These are phyloP conservation scores for Sebastes iracundus DNA, from an alignment of 2,797 vertebrate genomes.

Conservation along the genomic window DNA sequence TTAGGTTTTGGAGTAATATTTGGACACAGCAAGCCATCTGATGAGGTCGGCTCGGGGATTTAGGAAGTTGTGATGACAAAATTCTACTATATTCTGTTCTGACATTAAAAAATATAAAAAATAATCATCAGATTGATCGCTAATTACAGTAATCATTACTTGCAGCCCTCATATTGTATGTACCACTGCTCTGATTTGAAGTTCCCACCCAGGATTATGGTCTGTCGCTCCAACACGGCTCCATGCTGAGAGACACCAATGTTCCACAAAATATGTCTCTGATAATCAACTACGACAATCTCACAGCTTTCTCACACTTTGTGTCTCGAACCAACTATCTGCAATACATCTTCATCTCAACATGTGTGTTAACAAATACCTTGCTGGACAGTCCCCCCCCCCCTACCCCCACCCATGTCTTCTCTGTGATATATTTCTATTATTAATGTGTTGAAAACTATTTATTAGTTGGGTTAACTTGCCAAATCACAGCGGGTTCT, in stretches of 20 bases:
- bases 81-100: not conserved
- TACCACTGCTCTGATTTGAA: not conserved
- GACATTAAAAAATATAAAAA: not conserved
- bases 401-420: not conserved
- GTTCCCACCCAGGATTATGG: not conserved
- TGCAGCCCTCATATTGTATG: not conserved
- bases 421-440: constrained; percentile 34
- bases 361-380: constrained; percentile 6
- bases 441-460: constrained; percentile 46
- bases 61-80: not conserved
- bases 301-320: not conserved
- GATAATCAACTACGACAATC: not conserved
- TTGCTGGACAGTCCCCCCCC: not conserved
- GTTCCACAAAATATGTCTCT: not conserved
- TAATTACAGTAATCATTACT: not conserved
- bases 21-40: too few relatives aligned
- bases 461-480: constrained; percentile 22
- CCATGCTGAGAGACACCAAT: not conserved
- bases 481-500: constrained; percentile 40
- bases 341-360: not conserved
- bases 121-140: not conserved
- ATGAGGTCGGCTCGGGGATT: too few relatives aligned
- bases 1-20: not conserved
- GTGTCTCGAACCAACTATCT: not conserved
- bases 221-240: not conserved